Percentiles rank a stretch among this genome's conserved stretches.
These are phyloP conservation scores for Cladorhizidae sp. DNA, from an alignment of 37 sponge, comb jelly and placozoan genomes.

Conservation along the genomic window DNA sequence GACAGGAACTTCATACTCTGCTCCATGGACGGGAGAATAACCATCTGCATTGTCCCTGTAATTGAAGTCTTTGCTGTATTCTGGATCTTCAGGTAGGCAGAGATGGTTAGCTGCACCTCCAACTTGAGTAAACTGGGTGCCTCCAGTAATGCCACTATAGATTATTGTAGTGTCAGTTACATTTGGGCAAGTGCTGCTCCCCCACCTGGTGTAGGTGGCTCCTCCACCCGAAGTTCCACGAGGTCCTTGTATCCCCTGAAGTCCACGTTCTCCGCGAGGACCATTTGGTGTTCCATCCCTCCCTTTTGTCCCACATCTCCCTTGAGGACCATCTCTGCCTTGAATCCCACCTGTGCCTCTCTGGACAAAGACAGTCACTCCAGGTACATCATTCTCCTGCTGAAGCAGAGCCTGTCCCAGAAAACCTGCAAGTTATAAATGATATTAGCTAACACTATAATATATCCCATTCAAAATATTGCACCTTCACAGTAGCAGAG, in stretches of 20 bases:
- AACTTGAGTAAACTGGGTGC: not conserved
- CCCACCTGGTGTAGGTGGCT: conserved; percentile 26
- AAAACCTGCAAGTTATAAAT: no score
- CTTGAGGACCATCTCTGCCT: no score
- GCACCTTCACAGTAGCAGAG: no score
- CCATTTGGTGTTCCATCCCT: not conserved
- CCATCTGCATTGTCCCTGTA: not conserved
- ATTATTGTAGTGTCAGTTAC: not conserved
- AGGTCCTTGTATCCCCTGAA: not conserved
- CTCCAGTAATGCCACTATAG: conserved; percentile 12
- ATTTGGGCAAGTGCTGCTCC: conserved; percentile 9
- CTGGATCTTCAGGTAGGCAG: conserved; percentile 14
- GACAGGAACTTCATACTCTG: conserved; percentile 46
- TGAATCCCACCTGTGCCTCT: no score
- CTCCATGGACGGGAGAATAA: conserved; percentile 20
- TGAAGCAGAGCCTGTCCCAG: no score
- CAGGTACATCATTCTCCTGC: no score
- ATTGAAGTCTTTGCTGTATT: not conserved
- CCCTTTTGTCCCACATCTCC: no score
- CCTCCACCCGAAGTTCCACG: conserved; percentile 17
- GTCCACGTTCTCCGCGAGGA: not conserved
- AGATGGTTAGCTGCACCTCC: conserved; percentile 16
- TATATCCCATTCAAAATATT: no score
- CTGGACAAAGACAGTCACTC: no score
- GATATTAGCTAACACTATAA: no score